Base-by-base conservation (phyloP, 2,797 vertebrate genomes). In the Halcyon smyrnensis region DNA sequence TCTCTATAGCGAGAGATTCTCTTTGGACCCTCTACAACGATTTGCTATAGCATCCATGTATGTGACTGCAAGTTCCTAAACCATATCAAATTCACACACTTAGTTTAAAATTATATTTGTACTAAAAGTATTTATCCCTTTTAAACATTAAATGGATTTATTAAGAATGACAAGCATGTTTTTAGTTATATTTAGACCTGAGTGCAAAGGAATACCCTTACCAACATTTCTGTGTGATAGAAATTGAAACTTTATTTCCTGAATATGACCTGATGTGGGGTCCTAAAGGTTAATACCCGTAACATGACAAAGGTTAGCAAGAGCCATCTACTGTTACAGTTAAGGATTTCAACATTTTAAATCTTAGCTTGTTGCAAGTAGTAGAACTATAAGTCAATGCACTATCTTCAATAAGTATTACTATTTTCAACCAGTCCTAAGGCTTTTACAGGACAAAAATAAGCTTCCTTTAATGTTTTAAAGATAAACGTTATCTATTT, bases 191-290 rank as follows among this genome's bases (percentile, higher is more conserved):
- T 86, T 75, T 95, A 94, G 84, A 84, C 8, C 12, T 19, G 32
- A 45, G 11, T 37, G 53, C 34, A 86, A 89, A 85, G 46, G 48
- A 97, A 39, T 62, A 94, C 18, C 27, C 27, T 92, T 93, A 93
- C 43, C 19, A 84, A 21, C 18, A 82, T 77, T 95, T 79, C 50
- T 75, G 11, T 73, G 15, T 78, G 46, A 67, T 8, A 24, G n/a
- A 91, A 80, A 83, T 6, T 30, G 32, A 73, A 90, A 41, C 56
- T 63, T 91, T 79, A 59, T 90, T 94, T 90, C 84, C 80, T 91
- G 59, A 75, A 65, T 75, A 60, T 53, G 71, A 77, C 51, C 34
- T 83, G 64, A 57, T 30, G n/a, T 28, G 30, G 46, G 15, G 21
- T 80, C 74, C 74, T 43, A 76, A 83, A 84, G 15, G 41, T 83